Conservation (phyloP, 2,113 vertebrate genomes). For the Pseudolaguvia tuberculata region DNA sequence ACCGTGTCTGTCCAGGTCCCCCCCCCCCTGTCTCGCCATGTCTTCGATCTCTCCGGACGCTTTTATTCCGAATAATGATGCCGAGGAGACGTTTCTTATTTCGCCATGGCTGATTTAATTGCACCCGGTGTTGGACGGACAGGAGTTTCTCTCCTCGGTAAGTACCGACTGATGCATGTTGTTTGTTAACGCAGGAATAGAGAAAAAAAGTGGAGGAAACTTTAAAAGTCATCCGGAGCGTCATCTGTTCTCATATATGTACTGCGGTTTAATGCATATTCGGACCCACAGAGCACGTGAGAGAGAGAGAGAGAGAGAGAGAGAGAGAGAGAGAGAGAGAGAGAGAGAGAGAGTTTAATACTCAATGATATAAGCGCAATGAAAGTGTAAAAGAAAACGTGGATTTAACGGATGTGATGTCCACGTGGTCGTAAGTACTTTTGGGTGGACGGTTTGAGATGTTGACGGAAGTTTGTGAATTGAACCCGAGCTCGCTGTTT, state of each 20-base stretch:
- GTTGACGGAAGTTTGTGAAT: conserved; percentile 45
- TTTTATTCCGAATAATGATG: background rate
- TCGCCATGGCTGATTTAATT: background rate
- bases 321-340: background rate
- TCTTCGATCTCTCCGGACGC: background rate
- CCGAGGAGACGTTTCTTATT: background rate
- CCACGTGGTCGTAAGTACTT: background rate
- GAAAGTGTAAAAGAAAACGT: background rate
- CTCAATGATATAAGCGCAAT: too few relatives aligned
- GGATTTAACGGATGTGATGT: background rate
- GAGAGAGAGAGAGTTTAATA: background rate
- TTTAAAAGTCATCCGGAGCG: background rate
- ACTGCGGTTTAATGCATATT: background rate
- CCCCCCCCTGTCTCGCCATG: background rate
- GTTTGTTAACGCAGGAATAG: background rate
- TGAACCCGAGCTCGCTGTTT: too few relatives aligned
- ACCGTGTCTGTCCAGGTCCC: background rate
- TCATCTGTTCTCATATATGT: background rate
- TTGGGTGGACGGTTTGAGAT: background rate
- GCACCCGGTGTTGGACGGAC: background rate
- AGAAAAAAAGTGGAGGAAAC: background rate
- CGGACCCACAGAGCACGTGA: conserved; percentile 14
- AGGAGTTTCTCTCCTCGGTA: background rate
- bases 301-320: background rate
- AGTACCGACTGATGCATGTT: background rate